These are phyloP conservation scores for Yponomeuta malinellus DNA, from an alignment of 2,888 invertebrate species.

Conservation along the genomic window DNA sequence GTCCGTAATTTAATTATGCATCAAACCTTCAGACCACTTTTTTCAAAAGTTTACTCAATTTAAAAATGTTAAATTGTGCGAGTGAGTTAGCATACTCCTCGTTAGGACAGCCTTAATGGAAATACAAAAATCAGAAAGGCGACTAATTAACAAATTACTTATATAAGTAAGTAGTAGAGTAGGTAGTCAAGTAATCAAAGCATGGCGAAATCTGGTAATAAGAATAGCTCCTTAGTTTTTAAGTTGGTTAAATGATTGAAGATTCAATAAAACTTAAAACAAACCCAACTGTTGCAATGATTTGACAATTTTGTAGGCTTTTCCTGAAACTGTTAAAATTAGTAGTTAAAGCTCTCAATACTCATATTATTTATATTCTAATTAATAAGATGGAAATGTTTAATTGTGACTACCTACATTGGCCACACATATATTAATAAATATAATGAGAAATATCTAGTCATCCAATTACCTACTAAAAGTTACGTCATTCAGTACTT, in stretches of 20 bases:
- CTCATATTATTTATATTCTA: conserved; percentile 28
- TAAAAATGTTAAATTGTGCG: too few relatives aligned
- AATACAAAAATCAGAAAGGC: conserved; percentile 17
- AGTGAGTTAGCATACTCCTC: too few relatives aligned
- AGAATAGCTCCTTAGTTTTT: background rate
- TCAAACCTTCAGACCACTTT: too few relatives aligned
- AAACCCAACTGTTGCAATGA: background rate
- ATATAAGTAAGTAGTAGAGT: conserved; percentile 18
- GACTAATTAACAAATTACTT: conserved; percentile 17
- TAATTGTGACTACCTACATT: conserved; percentile 28
- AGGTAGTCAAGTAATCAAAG: background rate
- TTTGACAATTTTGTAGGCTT: conserved; percentile 1
- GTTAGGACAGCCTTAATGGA: conserved; percentile 9
- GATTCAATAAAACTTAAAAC: background rate
- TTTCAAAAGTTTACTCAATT: too few relatives aligned
- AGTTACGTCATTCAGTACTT: conserved; percentile 72
- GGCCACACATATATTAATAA: conserved; percentile 24
- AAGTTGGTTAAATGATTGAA: background rate
- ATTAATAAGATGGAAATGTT: conserved; percentile 13
- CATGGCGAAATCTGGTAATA: background rate
- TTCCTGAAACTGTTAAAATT: conserved; percentile 1
- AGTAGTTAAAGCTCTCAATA: conserved; percentile 49
- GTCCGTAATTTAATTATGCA: too few relatives aligned
- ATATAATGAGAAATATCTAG: conserved; percentile 38
- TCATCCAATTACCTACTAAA: conserved; percentile 33